A percentile compares a stretch with the other conserved stretches of the same genome.
Evolutionary conservation across 2,888 invertebrate species (phyloP).

Genomic region (Drosophila colorata): DNA sequence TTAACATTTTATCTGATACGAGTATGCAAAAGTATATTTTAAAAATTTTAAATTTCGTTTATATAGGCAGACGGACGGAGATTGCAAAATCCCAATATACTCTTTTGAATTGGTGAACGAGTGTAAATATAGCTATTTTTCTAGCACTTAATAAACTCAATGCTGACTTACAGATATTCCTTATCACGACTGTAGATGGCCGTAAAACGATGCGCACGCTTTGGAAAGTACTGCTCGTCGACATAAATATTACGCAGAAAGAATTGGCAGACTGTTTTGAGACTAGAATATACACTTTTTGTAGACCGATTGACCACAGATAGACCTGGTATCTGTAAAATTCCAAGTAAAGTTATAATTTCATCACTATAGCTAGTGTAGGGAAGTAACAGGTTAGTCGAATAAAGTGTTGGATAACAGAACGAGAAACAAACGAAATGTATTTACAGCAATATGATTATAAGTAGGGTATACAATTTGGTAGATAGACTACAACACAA

Average conservation of each 20-base stretch:
- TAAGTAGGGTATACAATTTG: not conserved
- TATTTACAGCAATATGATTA: not conserved
- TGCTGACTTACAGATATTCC: conserved; percentile 92
- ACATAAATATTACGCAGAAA: conserved; percentile 86
- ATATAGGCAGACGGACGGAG: no score
- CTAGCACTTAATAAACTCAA: no score
- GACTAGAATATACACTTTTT: conserved; percentile 78
- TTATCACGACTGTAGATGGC: conserved; percentile 96
- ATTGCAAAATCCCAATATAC: no score
- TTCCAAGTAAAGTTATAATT: not conserved
- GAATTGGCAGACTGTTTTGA: conserved; percentile 79
- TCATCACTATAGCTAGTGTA: not conserved
- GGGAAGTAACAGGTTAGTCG: not conserved
- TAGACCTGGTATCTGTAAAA: conserved; percentile 86
- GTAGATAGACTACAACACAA: not conserved
- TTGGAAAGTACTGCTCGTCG: conserved; percentile 90
- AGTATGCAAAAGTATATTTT: no score
- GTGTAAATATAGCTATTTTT: no score
- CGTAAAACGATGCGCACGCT: conserved; percentile 92
- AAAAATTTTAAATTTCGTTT: no score
- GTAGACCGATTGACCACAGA: conserved; percentile 87
- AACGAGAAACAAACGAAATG: conserved; percentile 2
- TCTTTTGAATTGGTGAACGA: no score
- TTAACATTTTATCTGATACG: no score
- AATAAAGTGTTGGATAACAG: conserved; percentile 4